Evolutionary conservation across 2,797 vertebrate species (phyloP).

Genomic region (Rhinella marina): DNA sequence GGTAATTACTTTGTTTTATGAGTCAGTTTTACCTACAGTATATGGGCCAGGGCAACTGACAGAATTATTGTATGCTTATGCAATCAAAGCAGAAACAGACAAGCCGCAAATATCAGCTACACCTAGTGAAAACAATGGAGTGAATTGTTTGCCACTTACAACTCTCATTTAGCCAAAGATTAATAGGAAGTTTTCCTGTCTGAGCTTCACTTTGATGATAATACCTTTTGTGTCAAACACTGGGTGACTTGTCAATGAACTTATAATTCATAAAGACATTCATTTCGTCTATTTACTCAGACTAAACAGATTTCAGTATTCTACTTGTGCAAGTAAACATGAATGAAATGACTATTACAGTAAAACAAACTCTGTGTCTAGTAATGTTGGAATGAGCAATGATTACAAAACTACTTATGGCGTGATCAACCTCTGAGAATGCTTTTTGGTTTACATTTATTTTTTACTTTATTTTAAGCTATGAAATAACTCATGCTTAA

Average conservation of each 20-base stretch:
- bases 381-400: conserved; percentile 28
- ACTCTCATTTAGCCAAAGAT: conserved; percentile 8
- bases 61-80: conserved; percentile 8
- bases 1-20: background rate
- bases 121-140: conserved; percentile 41
- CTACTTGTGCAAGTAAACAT: conserved; percentile 53
- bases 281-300: conserved; percentile 62
- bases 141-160: conserved; percentile 30
- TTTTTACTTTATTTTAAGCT: background rate
- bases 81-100: conserved; percentile 13
- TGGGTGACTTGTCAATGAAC: conserved; percentile 56
- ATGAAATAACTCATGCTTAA: background rate
- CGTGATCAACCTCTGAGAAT: conserved; percentile 6
- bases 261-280: conserved; percentile 49
- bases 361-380: conserved; percentile 52
- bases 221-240: conserved; percentile 52
- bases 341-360: conserved; percentile 63
- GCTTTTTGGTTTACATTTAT: conserved; percentile 2
- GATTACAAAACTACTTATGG: conserved; percentile 36
- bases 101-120: conserved; percentile 30
- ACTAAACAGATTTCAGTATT: conserved; percentile 54
- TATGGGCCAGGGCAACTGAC: background rate
- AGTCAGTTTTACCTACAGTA: background rate
- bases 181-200: conserved; percentile 59
- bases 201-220: conserved; percentile 47